Percentiles rank a stretch among this genome's conserved stretches.
Evolutionary conservation across 2,797 vertebrate genomes (phyloP).

Genomic region (Carduelis carduelis): DNA sequence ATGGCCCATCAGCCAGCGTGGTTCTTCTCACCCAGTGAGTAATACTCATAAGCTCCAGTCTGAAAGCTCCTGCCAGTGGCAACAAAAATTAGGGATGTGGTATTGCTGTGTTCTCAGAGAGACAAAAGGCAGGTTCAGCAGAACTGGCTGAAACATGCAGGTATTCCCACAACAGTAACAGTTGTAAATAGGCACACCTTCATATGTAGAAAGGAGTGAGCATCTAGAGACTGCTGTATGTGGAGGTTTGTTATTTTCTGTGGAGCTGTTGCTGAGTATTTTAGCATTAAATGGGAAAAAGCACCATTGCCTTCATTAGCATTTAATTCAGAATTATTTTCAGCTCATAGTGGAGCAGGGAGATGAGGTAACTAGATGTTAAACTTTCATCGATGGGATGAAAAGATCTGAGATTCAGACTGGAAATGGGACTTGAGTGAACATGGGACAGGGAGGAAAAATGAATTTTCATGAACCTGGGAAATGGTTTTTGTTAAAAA

Average conservation of each 20-base stretch:
- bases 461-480: not conserved
- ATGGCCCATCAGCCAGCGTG: accelerated
- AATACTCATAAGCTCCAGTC: not conserved
- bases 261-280: not conserved
- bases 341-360: not conserved
- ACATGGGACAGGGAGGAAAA: not conserved
- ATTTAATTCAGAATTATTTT: not conserved
- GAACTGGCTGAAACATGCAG: not conserved
- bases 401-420: not conserved
- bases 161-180: not conserved
- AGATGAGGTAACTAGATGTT: not conserved
- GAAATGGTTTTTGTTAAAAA: not conserved
- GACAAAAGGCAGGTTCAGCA: not conserved
- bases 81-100: not conserved
- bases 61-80: not conserved
- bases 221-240: not conserved
- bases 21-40: not conserved
- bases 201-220: not conserved
- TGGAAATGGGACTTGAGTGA: not conserved
- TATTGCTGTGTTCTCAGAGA: not conserved
- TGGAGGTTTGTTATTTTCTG: not conserved
- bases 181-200: not conserved
- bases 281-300: not conserved
- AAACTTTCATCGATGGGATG: not conserved
- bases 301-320: not conserved